These are phyloP conservation scores for Odontamblyopus rebecca DNA, from an alignment of 2,797 vertebrate species.

Conservation along the genomic window DNA sequence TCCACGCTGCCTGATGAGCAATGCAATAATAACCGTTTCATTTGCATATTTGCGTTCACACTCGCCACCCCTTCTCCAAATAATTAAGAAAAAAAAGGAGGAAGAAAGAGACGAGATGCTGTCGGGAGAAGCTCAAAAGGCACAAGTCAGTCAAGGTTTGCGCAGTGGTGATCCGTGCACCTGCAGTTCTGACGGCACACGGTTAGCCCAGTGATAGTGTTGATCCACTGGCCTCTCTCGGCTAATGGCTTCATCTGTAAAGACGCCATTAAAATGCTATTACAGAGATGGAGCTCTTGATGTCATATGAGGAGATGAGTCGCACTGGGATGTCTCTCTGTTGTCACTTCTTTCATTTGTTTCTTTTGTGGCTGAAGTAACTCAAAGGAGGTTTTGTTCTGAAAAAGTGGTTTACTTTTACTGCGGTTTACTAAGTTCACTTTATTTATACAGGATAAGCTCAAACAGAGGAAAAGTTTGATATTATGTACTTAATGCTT, in stretches of 20 bases:
- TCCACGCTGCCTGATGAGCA: slow-evolving; percentile 94
- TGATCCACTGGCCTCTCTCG: slow-evolving; percentile 2
- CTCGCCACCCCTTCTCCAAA: slow-evolving; percentile 78
- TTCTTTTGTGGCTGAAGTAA: neutral
- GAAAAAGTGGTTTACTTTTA: neutral
- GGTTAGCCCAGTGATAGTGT: neutral
- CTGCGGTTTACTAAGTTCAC: neutral
- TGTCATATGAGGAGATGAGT: slow-evolving; percentile 8
- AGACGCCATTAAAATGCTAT: slow-evolving; percentile 10
- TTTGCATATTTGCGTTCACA: slow-evolving; percentile 93
- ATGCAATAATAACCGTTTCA: slow-evolving; percentile 94
- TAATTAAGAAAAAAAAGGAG: slow-evolving; percentile 74
- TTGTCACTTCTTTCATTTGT: slow-evolving; percentile 1
- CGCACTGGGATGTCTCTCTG: neutral
- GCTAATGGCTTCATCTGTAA: slow-evolving; percentile 10
- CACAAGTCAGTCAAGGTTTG: slow-evolving; percentile 41
- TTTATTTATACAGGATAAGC: neutral
- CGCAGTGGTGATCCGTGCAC: slow-evolving; percentile 36
- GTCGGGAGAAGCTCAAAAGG: slow-evolving; percentile 42
- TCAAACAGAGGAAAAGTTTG: neutral
- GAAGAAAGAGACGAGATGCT: slow-evolving; percentile 21
- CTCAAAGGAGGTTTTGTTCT: neutral
- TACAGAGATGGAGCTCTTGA: slow-evolving; percentile 4
- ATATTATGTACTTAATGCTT: too few species aligned
- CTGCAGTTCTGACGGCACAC: slow-evolving; percentile 24